Conservation (phyloP, 2,113 vertebrate species). For the Fukomys damarensis region DNA sequence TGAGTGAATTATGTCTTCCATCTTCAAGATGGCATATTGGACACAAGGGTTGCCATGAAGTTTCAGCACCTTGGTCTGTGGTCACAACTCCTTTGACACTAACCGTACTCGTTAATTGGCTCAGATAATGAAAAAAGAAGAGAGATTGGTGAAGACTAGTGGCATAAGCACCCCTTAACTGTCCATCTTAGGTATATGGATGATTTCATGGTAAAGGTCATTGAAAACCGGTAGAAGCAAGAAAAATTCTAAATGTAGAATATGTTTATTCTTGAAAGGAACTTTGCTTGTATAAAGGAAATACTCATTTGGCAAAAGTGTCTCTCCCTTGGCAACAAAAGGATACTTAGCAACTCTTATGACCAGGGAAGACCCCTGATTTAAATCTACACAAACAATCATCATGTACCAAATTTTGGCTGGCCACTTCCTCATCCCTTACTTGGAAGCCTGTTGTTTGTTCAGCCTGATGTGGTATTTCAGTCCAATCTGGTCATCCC, state of each 20-base stretch:
- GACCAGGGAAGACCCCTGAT: not conserved
- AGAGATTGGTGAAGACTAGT: not conserved
- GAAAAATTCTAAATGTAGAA: not conserved
- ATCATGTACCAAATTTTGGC: not conserved
- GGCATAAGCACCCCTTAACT: not conserved
- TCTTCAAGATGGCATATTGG: not conserved
- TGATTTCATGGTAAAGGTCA: not conserved
- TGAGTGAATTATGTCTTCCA: no score
- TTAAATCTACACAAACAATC: not conserved
- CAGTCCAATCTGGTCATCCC: no score
- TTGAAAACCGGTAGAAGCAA: not conserved
- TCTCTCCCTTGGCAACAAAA: not conserved
- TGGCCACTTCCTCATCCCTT: not conserved
- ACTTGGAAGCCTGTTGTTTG: no score
- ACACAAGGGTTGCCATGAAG: no score
- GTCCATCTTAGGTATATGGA: not conserved
- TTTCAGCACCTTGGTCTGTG: not conserved
- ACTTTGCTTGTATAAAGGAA: not conserved
- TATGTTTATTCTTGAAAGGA: not conserved
- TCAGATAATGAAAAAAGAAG: not conserved
- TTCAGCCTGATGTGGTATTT: not conserved
- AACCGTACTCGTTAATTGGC: no score
- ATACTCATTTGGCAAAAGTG: not conserved
- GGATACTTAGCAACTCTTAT: not conserved
- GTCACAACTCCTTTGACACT: not conserved